These are phyloP conservation scores for Lophotis ruficrista DNA, from an alignment of 2,113 vertebrate species.

Conservation along the genomic window DNA sequence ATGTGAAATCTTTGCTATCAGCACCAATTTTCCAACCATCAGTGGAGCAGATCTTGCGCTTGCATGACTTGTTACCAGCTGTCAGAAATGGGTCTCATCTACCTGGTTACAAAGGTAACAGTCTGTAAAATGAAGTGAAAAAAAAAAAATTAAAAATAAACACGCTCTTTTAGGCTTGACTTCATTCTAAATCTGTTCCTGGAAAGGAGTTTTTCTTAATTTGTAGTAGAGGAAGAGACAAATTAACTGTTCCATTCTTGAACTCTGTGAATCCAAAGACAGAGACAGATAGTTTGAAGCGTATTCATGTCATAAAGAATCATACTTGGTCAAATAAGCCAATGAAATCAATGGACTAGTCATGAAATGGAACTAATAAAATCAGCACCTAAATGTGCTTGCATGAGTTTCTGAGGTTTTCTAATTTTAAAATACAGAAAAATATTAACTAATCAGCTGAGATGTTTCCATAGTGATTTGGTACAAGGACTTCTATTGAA, in stretches of 20 bases:
- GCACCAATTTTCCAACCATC: neutral
- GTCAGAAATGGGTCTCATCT: neutral
- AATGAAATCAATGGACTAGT: neutral
- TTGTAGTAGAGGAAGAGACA: neutral
- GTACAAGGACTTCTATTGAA: constrained; percentile 20
- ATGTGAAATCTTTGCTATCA: neutral
- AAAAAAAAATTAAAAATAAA: neutral
- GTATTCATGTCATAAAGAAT: neutral
- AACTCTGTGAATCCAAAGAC: neutral
- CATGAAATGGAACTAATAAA: neutral
- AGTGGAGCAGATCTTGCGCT: neutral
- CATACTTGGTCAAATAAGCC: neutral
- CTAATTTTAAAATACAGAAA: constrained; percentile 17
- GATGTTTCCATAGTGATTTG: constrained; percentile 53
- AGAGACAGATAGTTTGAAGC: neutral
- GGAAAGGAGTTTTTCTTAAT: neutral
- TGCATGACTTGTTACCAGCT: neutral
- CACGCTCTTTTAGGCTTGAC: neutral
- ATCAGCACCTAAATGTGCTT: neutral
- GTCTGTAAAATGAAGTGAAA: neutral
- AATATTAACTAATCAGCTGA: constrained; percentile 14
- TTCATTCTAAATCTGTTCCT: neutral
- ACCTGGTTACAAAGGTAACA: neutral
- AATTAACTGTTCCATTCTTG: neutral
- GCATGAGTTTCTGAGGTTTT: constrained; percentile 4